These are phyloP conservation scores for Scaptomyza polygonia DNA, from an alignment of 2,888 invertebrate genomes.

Conservation along the genomic window DNA sequence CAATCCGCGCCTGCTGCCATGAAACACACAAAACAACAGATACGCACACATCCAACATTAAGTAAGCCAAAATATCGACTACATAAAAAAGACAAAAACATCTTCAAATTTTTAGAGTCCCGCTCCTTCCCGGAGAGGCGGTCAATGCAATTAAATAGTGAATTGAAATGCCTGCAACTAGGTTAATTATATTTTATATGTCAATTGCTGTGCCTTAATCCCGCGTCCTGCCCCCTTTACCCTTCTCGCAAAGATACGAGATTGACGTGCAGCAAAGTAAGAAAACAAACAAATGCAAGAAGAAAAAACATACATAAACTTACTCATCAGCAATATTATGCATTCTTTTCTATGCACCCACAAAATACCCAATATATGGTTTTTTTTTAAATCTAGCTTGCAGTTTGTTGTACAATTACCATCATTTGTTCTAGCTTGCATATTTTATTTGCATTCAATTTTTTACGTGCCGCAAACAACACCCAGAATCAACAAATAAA, in stretches of 20 bases:
- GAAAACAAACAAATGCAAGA: slow-evolving; percentile 15
- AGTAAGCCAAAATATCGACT: slow-evolving; percentile 57
- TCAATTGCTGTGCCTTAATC: slow-evolving; percentile 82
- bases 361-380: slow-evolving; percentile 39
- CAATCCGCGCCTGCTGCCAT: slow-evolving; percentile 92
- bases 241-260: slow-evolving; percentile 64
- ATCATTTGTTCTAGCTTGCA: slow-evolving; percentile 56
- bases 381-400: slow-evolving; percentile 44
- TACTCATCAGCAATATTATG: slow-evolving; percentile 8
- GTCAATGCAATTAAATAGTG: slow-evolving; percentile 57
- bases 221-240: slow-evolving; percentile 60
- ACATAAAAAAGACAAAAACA: slow-evolving; percentile 10
- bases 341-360: slow-evolving; percentile 34
- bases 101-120: slow-evolving; percentile 42
- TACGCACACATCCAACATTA: slow-evolving; percentile 18
- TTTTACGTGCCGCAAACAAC: slow-evolving; percentile 40
- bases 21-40: slow-evolving; percentile 61
- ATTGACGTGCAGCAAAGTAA: slow-evolving; percentile 80
- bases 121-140: background rate
- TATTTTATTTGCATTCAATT: slow-evolving; percentile 46
- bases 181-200: slow-evolving; percentile 65
- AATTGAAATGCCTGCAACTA: slow-evolving; percentile 67
- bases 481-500: slow-evolving; percentile 35
- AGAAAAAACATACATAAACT: slow-evolving; percentile 3
- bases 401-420: slow-evolving; percentile 40